phyloP scores from a whole-genome alignment of 1,140 invertebrate species.

The Calosoma granatense region DNA sequence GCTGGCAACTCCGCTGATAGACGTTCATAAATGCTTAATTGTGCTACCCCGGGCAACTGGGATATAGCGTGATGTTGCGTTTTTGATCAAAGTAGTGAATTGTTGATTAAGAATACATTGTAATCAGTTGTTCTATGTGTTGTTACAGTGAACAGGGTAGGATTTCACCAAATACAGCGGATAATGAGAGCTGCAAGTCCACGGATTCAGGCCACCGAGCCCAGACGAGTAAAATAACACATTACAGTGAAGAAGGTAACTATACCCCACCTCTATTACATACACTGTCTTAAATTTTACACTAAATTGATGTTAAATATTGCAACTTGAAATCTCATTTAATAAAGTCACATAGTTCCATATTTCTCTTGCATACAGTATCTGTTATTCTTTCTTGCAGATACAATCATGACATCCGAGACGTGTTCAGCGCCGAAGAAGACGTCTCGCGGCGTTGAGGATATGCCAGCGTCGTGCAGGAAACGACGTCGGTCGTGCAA shows the following conservation, averaged over 20 bases:
- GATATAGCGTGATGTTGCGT: too few relatives aligned
- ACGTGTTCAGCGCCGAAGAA: slow-evolving; percentile 22
- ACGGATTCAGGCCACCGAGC: slow-evolving; percentile 24
- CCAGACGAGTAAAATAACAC: slow-evolving; percentile 27
- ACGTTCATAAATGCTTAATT: too few relatives aligned
- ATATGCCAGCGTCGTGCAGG: slow-evolving; percentile 18
- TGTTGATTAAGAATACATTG: slow-evolving; percentile 8
- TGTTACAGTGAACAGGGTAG: slow-evolving; percentile 32
- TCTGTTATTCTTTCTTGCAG: slow-evolving; percentile 18
- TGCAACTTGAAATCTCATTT: slow-evolving; percentile 1
- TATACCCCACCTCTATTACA: slow-evolving; percentile 1
- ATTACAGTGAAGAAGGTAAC: slow-evolving; percentile 37
- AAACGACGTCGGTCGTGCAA: slow-evolving; percentile 30
- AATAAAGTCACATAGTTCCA: too few relatives aligned
- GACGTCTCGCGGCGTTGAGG: slow-evolving; percentile 16
- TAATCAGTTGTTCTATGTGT: slow-evolving; percentile 17
- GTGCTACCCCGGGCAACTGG: too few relatives aligned
- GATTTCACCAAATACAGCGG: slow-evolving; percentile 32
- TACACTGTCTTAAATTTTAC: slow-evolving; percentile 2
- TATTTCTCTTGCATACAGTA: neutral
- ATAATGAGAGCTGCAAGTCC: slow-evolving; percentile 36
- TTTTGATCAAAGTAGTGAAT: neutral
- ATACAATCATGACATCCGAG: slow-evolving; percentile 34
- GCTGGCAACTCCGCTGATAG: too few relatives aligned
- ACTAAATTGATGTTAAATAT: neutral